Conservation (phyloP, 2,797 vertebrate genomes). For the Neosilurus hyrtlii region DNA sequence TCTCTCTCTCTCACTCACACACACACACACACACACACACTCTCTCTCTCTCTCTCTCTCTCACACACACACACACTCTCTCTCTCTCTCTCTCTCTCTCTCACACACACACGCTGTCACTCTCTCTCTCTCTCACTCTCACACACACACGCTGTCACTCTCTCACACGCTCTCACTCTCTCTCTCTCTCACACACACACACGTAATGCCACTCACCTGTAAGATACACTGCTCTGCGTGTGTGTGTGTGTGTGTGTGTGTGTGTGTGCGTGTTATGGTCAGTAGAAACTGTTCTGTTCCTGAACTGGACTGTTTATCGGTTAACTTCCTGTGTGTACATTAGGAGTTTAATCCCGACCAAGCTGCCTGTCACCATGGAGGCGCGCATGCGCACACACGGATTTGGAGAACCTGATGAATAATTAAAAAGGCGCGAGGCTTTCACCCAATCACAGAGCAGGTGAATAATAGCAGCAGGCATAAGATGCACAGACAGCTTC, state of each 20-base stretch:
- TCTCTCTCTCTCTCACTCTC: neutral
- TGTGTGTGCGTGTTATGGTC: neutral
- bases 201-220: constrained; percentile 21
- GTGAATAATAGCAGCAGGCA: neutral
- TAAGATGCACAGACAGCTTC: neutral
- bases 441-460: neutral
- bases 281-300: neutral
- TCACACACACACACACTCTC: no score
- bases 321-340: constrained; percentile 11
- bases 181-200: neutral
- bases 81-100: no score
- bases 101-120: neutral
- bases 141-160: no score
- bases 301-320: neutral
- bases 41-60: no score
- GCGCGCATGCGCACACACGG: constrained; percentile 44
- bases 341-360: constrained; percentile 65
- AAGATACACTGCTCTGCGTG: neutral
- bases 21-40: constrained; percentile 4
- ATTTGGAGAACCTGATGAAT: neutral
- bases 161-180: neutral
- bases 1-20: neutral
- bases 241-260: no score
- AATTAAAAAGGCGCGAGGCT: neutral
- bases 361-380: constrained; percentile 72